These are phyloP conservation scores for Xestobium rufovillosum DNA, from an alignment of 2,888 invertebrate genomes.

Conservation along the genomic window DNA sequence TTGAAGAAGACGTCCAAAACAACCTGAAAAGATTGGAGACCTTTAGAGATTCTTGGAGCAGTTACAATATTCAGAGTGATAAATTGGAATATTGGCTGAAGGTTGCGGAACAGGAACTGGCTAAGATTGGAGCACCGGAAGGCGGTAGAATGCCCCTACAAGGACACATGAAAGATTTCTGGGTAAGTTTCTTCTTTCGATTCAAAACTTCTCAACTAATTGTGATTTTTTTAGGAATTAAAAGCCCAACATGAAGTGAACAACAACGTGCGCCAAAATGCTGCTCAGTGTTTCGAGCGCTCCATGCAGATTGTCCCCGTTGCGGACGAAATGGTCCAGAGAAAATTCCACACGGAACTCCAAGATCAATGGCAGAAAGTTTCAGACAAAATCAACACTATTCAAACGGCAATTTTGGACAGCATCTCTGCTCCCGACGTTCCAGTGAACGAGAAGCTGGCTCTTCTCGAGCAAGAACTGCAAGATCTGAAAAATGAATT, in stretches of 20 bases:
- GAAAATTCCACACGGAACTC: conserved; percentile 69
- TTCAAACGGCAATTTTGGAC: conserved; percentile 61
- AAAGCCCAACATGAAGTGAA: conserved; percentile 82
- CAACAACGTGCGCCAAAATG: conserved; percentile 67
- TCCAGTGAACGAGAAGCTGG: conserved; percentile 66
- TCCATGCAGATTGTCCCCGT: conserved; percentile 70
- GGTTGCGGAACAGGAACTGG: conserved; percentile 63
- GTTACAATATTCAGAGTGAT: conserved; percentile 64
- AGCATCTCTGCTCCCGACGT: conserved; percentile 67
- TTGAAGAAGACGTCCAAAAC: conserved; percentile 69
- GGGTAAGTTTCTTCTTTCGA: conserved; percentile 48
- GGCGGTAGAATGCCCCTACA: conserved; percentile 55
- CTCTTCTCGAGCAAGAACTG: conserved; percentile 67
- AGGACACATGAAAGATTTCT: conserved; percentile 73
- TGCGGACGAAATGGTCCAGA: conserved; percentile 76
- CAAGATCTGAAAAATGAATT: conserved; percentile 63
- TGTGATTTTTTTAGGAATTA: conserved; percentile 51
- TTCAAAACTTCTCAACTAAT: conserved; percentile 2
- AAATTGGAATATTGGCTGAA: conserved; percentile 71
- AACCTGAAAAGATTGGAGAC: conserved; percentile 61
- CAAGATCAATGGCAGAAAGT: conserved; percentile 69
- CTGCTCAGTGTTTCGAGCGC: conserved; percentile 66
- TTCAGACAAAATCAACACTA: conserved; percentile 54
- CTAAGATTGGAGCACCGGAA: conserved; percentile 54
- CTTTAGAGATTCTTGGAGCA: conserved; percentile 72